Evolutionary conservation across 2,888 invertebrate genomes (phyloP), one percentile per base, ranked within the genome.

Genomic region (Protodeltote pygarga): DNA sequence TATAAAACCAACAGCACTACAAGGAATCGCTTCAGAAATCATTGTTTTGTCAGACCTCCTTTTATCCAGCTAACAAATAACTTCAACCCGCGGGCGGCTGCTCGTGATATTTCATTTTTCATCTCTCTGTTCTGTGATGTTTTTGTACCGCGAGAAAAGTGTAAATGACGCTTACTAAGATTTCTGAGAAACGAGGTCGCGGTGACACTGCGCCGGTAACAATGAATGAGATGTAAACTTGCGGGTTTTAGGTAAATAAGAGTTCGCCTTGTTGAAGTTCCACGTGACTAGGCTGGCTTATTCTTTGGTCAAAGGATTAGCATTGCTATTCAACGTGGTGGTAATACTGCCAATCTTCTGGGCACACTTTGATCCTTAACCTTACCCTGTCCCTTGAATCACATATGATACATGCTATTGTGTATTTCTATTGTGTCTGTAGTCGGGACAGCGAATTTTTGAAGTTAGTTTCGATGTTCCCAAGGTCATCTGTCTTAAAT

Each of bases 91-190:
- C 23, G 41, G 46, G 34, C 46, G 74, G 66, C 80, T 85, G 83
- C 59, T 73, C 68, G 63, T 83, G 85, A 86, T 81, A 88, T 84
- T 88, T 87, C 84, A 89, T 89, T 89, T 89, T 87, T 89, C 89
- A 89, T 87, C 79, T 73, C 67, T 60, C 67, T 49, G 14, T n/a
- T n/a, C n/a, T n/a, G 65, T 69, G 71, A 75, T 83, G 81, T 83
- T 85, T 87, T 86, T 84, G 78, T 75, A 74, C 71, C 70, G 75
- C 61, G 51, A 71, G 81, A 81, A 85, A 86, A 86, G 86, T 89
- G 89, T 86, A 85, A 89, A 87, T 89, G 89, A 88, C 89, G 83
- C 75, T 75, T 77, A 76, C 71, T 55, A 78, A 85, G 84, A 86
- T 85, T 84, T 83, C 82, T 60, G 53, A 68, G 75, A 70, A 75